A percentile compares a stretch with the other conserved stretches of the same genome.
phyloP scores from a whole-genome alignment of 2,888 invertebrate genomes.

The Stenurella melanura region DNA sequence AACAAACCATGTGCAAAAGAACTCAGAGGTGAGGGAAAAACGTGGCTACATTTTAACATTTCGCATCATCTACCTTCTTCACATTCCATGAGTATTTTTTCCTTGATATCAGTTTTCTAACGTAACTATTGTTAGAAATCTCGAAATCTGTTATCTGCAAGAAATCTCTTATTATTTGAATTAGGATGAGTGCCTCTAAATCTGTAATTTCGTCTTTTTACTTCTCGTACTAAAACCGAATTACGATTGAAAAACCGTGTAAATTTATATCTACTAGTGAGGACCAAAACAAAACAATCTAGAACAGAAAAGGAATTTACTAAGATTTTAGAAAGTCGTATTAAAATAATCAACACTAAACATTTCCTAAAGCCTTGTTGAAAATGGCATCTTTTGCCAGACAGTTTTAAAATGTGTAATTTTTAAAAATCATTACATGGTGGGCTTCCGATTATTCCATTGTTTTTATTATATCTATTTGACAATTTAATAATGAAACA shows the following conservation, averaged over 20 bases:
- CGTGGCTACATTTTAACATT: no score
- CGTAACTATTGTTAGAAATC: no score
- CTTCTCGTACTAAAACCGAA: conserved; percentile 55
- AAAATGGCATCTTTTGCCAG: background rate
- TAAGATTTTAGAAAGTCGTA: conserved; percentile 11
- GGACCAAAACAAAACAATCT: conserved; percentile 52
- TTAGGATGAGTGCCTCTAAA: conserved; percentile 69
- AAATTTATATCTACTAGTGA: conserved; percentile 43
- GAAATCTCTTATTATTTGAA: conserved; percentile 19
- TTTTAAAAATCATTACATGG: conserved; percentile 30
- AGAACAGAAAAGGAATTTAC: conserved; percentile 25
- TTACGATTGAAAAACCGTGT: conserved; percentile 46
- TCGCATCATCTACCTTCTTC: no score
- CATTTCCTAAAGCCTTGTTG: background rate
- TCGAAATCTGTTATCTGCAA: conserved; percentile 2
- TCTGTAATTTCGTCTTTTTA: conserved; percentile 70
- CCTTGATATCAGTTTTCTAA: no score
- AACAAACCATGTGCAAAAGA: no score
- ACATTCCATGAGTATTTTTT: no score
- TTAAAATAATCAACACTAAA: conserved; percentile 9
- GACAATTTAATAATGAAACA: no score
- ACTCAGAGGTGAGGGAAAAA: no score
- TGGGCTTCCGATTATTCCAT: background rate
- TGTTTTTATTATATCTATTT: no score
- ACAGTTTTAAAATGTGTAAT: conserved; percentile 1